phyloP scores from a whole-genome alignment of 64 coral and sea anemone species.

The Pocillopora verrucosa region DNA sequence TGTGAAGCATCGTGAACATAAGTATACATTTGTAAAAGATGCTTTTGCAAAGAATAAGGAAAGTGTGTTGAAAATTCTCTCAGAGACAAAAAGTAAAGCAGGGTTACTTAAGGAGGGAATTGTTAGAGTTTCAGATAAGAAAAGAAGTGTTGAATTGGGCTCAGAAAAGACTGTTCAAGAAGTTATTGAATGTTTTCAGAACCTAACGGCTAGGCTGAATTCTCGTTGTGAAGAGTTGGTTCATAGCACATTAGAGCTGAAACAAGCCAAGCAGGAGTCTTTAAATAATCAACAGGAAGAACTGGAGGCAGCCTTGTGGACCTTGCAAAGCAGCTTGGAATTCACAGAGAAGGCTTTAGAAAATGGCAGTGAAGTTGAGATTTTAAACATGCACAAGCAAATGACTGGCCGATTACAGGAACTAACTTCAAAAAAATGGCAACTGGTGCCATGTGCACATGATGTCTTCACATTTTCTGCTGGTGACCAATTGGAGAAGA shows the following conservation, averaged over 20 bases:
- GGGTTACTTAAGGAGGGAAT: background rate
- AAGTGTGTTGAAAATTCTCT: background rate
- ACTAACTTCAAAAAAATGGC: slow-evolving; percentile 21
- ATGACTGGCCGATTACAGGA: slow-evolving; percentile 15
- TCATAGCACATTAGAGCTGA: background rate
- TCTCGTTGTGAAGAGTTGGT: background rate
- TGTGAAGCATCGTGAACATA: background rate
- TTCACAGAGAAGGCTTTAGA: slow-evolving; percentile 50
- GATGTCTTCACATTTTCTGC: background rate
- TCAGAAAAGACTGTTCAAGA: background rate
- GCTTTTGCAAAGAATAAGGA: background rate
- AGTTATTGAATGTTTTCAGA: background rate
- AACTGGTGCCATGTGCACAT: slow-evolving; percentile 25
- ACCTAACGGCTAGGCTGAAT: background rate
- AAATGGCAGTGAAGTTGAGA: slow-evolving; percentile 58
- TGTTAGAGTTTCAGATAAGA: background rate
- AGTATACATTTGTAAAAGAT: background rate
- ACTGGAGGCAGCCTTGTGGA: slow-evolving; percentile 14
- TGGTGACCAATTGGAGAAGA: background rate
- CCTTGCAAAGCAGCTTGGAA: slow-evolving; percentile 31
- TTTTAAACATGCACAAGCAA: slow-evolving; percentile 44
- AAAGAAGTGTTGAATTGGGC: background rate
- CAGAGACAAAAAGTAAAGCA: background rate
- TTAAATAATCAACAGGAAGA: background rate
- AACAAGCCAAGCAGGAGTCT: background rate